Evolutionary conservation across 2,888 invertebrate genomes (phyloP), one percentile per base, ranked within the genome.

Genomic region (Pterobdella sp.): DNA sequence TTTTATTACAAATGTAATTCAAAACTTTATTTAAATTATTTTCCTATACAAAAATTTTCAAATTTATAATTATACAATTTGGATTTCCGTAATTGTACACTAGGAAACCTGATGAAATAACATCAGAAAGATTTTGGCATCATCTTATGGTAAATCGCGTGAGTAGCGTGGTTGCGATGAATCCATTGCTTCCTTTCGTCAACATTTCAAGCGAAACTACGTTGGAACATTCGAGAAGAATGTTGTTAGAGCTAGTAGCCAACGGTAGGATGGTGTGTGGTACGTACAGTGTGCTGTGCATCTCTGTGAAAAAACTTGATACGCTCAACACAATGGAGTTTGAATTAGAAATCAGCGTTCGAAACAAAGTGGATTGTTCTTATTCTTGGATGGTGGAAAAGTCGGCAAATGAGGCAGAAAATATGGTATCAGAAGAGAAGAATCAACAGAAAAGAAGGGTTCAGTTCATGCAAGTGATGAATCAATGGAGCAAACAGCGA

Each of bases 311-410:
- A 34, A 3, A 29, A 7, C 22, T 34, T 14, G 66, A 34, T 4
- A 2, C 32, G 31, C 32, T 29, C 7, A 65, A 65, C 66, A 22
- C 18, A 2, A 14, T 35, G 7, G 10, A 31, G 2, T 65, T 7
- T n/a, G 34, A 35, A 14, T 29, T 65, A 3, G 66, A 31, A 2
- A 34, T 65, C 66, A 35, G 32, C 32, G 2, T 7, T 4, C 66
- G 35, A 14, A 35, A 32, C 34, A 35, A 35, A 35, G 18, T 35
- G 4, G 35, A 65, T 3, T 34, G n/a, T 7, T 32, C 32, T 3
- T 65, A 32, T 22, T 34, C 35, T 29, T 65, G 66, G 66, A 34
- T 35, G 66, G 35, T 32, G 35, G 66, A 65, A 65, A 34, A 65
- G 18, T 32, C 4, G 29, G 18, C 29, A 3, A 35, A 14, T n/a